Percentiles rank a stretch among this genome's conserved stretches.
phyloP scores from a whole-genome alignment of 2,888 invertebrate genomes.

The Ditylenchus weischeri region DNA sequence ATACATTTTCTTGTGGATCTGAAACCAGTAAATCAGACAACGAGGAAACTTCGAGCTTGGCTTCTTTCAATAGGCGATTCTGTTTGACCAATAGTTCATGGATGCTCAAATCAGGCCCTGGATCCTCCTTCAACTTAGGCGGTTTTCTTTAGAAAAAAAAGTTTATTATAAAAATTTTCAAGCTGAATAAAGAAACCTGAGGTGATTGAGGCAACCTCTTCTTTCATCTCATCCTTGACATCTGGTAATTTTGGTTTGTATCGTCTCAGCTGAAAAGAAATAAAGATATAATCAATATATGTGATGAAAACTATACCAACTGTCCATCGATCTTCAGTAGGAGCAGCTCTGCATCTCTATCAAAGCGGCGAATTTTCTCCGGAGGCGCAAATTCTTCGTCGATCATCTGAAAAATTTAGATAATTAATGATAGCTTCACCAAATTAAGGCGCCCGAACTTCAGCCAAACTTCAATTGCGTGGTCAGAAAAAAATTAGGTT shows the following conservation, averaged over 20 bases:
- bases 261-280: slow-evolving; percentile 12
- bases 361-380: slow-evolving; percentile 13
- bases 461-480: no score
- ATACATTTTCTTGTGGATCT: slow-evolving; percentile 56
- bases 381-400: slow-evolving; percentile 6
- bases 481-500: no score
- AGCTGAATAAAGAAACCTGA: slow-evolving; percentile 22
- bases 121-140: neutral
- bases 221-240: slow-evolving; percentile 29
- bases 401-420: no score
- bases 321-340: slow-evolving; percentile 52
- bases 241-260: slow-evolving; percentile 32
- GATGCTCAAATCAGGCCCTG: slow-evolving; percentile 36
- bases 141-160: neutral
- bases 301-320: slow-evolving; percentile 21
- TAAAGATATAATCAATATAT: no score
- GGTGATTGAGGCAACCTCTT: slow-evolving; percentile 24
- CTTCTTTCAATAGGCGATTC: slow-evolving; percentile 37
- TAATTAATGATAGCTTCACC: no score
- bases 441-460: no score
- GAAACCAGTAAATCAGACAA: slow-evolving; percentile 37
- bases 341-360: slow-evolving; percentile 39
- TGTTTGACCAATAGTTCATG: slow-evolving; percentile 44
- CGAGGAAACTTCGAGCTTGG: slow-evolving; percentile 41
- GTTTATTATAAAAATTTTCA: neutral